Base-by-base conservation (phyloP, 2,888 invertebrate species). In the Plebejus melissa region DNA sequence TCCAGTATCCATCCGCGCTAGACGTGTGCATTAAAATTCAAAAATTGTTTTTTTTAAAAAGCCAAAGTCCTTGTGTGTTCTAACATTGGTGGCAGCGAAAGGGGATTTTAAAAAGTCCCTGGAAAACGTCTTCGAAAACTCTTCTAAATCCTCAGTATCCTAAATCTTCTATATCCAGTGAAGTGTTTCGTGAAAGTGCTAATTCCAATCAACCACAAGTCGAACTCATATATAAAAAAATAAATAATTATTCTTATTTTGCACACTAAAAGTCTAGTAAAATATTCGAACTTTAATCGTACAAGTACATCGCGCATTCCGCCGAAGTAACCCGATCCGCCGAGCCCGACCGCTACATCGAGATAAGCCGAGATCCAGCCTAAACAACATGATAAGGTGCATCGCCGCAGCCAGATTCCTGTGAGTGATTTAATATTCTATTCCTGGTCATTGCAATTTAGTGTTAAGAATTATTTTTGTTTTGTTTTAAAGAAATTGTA, bases 91-190 rank as follows among this genome's bases (percentile, higher is more conserved):
- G 50, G 50, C 50, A 50, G 11, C 9, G 13, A 2, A 41, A 41
- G 0, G 13, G 50, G 50, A 13, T 13, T 13, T 13, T 50, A 13
- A 13, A 69, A 0, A 0, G 38, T 69, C 38, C 38, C 69, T 9
- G 38, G 32, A 50, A 41, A 50, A 50, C 50, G 50, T 50, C 50
- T 50, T 50, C 57, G 16, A 57, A 57, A 57, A 57, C n/a, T 57
- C 54, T 57, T 57, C 57, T 57, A 57, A n/a, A 57, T 57, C 57
- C 54, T 54, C 54, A 54, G 54, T 16, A 54, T 54, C 57, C 57
- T 16, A 57, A 57, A 57, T 57, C 57, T 57, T n/a, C 57, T 57
- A 57, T 57, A 57, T 57, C 57, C 57, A 54, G 54, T 54, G 54
- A 13, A 13, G 50, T 50, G 50, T 50, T 50, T 50, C 50, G 50